Base-by-base conservation (phyloP, 1,140 invertebrate species). In the Carposina sasakii region DNA sequence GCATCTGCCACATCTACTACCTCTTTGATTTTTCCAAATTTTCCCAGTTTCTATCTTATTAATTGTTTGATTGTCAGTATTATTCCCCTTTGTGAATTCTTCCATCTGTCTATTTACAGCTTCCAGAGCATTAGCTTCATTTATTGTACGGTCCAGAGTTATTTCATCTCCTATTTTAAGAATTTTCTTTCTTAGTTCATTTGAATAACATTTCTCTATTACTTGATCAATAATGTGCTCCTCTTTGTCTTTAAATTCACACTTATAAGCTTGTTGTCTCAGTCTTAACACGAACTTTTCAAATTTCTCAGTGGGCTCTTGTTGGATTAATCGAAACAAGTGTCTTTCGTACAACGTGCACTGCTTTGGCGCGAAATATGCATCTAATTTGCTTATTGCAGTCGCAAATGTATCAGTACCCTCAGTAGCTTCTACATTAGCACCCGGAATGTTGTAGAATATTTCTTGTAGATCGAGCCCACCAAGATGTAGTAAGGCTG, bases 391-490 rank as follows among this genome's bases (percentile, higher is more conserved):
- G n/a, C 30, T 17, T 6, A 61, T 16, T 23, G 59, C 55, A n/a
- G 52, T 36, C 13, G n/a, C 36, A 28, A 34, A 61, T 4, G 51
- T 3, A 45, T 43, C 42, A 13, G 23, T 45, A 40, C 24, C 46
- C n/a, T 5, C 30, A 15, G 3, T 33, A 13, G 12, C 5, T 10
- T 15, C 15, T 10, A n/a, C 43, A 24, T 57, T 12, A n/a, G 54
- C 60, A 15, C 60, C 60, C 9, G 63, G 66, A 28, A 66, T 41
- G 44, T 63, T 69, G 24, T 48, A 54, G 26, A 45, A 58, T 16
- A 66, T 61, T 42, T 66, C 60, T 54, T 63, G 63, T 9, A 67
- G 24, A 1, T 41, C 13, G 34, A 63, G 30, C 10, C 59, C 63
- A 15, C 57, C 63, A 24, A 54, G 37, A 52, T 63, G 60, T 20